Evolutionary conservation across 2,797 vertebrate genomes (phyloP).

Genomic region (Cheirogaleus major): DNA sequence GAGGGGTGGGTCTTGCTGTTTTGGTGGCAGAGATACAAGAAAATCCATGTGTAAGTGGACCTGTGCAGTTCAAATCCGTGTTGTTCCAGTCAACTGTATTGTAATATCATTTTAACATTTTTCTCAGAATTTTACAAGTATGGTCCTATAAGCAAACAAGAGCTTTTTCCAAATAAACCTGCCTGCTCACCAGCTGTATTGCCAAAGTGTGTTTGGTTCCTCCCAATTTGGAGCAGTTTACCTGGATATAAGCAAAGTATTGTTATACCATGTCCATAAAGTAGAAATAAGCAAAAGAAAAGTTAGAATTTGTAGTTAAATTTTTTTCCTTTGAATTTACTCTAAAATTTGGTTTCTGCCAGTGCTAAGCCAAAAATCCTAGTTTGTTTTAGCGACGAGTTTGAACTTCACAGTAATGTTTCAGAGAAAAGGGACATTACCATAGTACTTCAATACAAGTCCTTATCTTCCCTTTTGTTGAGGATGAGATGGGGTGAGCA

Average conservation of each 20-base stretch:
- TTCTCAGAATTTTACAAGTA: background rate
- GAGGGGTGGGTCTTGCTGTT: background rate
- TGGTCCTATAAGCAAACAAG: background rate
- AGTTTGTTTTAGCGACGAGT: background rate
- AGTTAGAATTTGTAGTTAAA: background rate
- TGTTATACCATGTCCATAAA: background rate
- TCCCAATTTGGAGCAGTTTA: background rate
- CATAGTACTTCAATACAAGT: background rate
- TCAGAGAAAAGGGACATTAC: background rate
- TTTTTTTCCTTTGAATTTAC: background rate
- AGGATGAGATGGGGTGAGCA: background rate
- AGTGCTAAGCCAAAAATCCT: background rate
- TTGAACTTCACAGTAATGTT: background rate
- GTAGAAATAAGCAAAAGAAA: background rate
- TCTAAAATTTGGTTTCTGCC: slow-evolving; percentile 16
- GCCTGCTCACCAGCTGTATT: background rate
- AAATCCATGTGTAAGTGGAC: background rate
- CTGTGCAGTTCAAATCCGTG: background rate
- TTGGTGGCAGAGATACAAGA: background rate
- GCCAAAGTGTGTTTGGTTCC: background rate
- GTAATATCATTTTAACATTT: background rate
- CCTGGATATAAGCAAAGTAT: background rate
- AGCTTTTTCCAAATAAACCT: slow-evolving; percentile 12
- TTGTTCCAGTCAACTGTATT: background rate
- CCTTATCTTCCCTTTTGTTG: background rate